Evolutionary conservation across 2,888 invertebrate species (phyloP), one percentile per base, ranked within the genome.

Genomic region (Cerastis rubricosa): DNA sequence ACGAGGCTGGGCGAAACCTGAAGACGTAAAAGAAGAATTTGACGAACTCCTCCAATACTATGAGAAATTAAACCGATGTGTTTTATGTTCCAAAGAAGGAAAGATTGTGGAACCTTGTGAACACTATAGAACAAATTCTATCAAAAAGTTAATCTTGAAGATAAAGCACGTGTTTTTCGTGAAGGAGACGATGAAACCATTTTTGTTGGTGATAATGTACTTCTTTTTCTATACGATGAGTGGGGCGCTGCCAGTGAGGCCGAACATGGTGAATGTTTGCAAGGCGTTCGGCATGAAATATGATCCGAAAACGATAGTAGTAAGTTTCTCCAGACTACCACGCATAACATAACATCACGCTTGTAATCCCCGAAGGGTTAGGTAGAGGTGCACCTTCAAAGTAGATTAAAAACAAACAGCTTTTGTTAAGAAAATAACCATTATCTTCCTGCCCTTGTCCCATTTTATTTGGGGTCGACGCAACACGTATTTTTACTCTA

Each of bases 231-330:
- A 96, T 61, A 96, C 97, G 11, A 95, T 97, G 90, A 96, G 97
- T 71, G 97, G 97, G 0, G 85, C 97, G 7, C 82, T 93, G 17
- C 94, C 97, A 0, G 93, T 97, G n/a, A 94, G 96, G 74, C 97
- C 97, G 0, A 97, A 97, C 86, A 96, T 97, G 95, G 96, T 97
- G 14, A 97, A 97, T 73, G 90, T 97, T 22, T 97, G 97, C 85
- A 95, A 94, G 79, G 92, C 97, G 81, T 85, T 96, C 81, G 96
- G 97, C 84, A 93, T 96, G 96, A 95, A 94, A 78, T 95, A 95
- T 78, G 94, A 96, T 78, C 86, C 96, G 0, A 96, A 96, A 84
- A 90, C 89, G 0, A 91, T 95, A 79, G 97, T 97, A 88, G 97
- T 97, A 90, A 96, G 97, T 93, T 69, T 49, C 63, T n/a, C 9